Conservation (phyloP, 2,888 invertebrate genomes). For the Drosophila ustulata region DNA sequence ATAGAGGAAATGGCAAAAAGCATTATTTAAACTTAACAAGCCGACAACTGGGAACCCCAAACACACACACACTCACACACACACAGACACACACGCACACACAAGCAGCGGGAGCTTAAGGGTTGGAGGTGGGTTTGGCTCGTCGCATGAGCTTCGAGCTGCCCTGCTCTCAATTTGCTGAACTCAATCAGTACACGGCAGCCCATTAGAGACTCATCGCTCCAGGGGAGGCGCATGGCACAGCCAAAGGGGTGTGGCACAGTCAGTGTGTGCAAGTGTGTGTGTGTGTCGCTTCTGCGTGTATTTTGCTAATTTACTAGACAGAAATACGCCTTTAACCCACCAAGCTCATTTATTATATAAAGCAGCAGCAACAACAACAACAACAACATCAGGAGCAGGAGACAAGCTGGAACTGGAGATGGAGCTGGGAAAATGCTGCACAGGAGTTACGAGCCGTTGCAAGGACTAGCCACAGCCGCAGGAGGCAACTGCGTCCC, state of each 20-base stretch:
- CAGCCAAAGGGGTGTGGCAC: constrained; percentile 48
- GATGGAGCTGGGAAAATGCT: constrained; percentile 6
- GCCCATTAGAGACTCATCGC: constrained; percentile 71
- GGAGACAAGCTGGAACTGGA: constrained; percentile 35
- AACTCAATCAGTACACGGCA: constrained; percentile 82
- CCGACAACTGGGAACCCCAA: constrained; percentile 61
- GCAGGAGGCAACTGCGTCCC: constrained; percentile 1
- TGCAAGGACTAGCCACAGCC: constrained; percentile 30
- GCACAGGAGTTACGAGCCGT: constrained; percentile 27
- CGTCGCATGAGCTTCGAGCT: constrained; percentile 38
- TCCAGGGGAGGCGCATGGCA: constrained; percentile 43
- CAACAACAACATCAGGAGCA: constrained; percentile 45
- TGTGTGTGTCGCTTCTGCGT: constrained; percentile 66
- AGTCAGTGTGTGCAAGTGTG: constrained; percentile 21
- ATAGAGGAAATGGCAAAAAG: constrained; percentile 80
- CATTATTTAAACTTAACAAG: constrained; percentile 81
- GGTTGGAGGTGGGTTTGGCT: constrained; percentile 37
- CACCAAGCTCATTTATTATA: constrained; percentile 84
- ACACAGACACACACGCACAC: constrained; percentile 17
- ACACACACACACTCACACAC: constrained; percentile 33
- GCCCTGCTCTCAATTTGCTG: constrained; percentile 71
- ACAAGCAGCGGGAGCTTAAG: constrained; percentile 19
- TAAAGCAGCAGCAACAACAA: constrained; percentile 68
- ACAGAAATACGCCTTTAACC: constrained; percentile 84
- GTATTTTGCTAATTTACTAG: constrained; percentile 84